These are phyloP conservation scores for Pseudopodoces humilis DNA, from an alignment of 2,113 vertebrate genomes.

Conservation along the genomic window DNA sequence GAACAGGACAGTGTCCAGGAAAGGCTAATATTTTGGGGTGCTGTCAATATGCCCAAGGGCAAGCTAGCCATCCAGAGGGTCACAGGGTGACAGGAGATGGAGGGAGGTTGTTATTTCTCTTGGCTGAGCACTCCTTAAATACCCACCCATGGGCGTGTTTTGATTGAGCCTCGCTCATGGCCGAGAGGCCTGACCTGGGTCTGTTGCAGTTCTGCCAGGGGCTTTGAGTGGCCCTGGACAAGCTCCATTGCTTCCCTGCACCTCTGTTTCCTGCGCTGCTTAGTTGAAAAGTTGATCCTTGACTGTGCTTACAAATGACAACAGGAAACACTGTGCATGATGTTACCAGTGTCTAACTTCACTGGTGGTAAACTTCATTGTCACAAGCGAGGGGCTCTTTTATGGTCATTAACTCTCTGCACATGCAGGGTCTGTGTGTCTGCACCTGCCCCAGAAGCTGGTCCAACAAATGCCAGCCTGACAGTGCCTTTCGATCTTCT, in stretches of 20 bases:
- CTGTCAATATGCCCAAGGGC: background rate
- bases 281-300: background rate
- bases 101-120: background rate
- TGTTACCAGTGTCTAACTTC: background rate
- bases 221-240: background rate
- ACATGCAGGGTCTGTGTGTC: background rate
- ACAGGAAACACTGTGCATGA: rapidly evolving
- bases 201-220: background rate
- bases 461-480: background rate
- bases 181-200: background rate
- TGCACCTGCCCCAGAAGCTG: background rate
- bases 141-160: background rate
- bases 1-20: background rate
- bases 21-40: background rate
- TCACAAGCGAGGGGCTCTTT: background rate
- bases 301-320: background rate
- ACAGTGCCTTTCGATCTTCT: background rate
- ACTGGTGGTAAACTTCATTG: background rate
- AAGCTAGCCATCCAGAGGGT: background rate
- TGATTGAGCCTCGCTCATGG: background rate
- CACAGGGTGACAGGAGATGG: background rate
- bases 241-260: background rate
- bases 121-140: background rate
- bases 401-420: background rate
- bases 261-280: background rate